Evolutionary conservation across 2,888 invertebrate genomes (phyloP).

Genomic region (Mesorhabditis sp.): DNA sequence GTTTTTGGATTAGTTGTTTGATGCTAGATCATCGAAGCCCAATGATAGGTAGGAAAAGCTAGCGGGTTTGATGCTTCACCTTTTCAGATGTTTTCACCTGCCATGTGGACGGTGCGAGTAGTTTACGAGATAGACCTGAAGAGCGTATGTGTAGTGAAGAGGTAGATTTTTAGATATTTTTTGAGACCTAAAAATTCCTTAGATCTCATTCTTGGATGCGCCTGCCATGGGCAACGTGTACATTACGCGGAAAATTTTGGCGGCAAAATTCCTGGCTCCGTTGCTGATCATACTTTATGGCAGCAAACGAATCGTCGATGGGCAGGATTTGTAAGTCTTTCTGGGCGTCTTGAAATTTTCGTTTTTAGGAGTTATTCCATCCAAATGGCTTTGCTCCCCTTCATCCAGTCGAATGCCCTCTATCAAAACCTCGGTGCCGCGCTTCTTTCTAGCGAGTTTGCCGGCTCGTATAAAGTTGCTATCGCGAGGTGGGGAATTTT

Average conservation of each 20-base stretch:
- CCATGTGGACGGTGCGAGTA: conserved; percentile 23
- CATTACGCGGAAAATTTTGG: conserved; percentile 46
- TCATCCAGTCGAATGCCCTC: conserved; percentile 37
- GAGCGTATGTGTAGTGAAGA: conserved; percentile 41
- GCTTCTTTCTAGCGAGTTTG: conserved; percentile 43
- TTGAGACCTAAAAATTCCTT: background rate
- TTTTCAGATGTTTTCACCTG: conserved; percentile 23
- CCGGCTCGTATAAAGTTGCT: conserved; percentile 18
- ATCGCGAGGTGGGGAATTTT: conserved; percentile 9
- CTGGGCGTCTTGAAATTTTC: background rate
- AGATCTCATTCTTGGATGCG: conserved; percentile 21
- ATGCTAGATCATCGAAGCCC: conserved; percentile 43
- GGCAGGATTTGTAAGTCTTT: conserved; percentile 25
- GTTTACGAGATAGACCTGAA: conserved; percentile 12
- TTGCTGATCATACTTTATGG: conserved; percentile 32
- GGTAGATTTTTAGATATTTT: conserved; percentile 9
- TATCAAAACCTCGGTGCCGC: conserved; percentile 45
- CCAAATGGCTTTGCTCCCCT: conserved; percentile 43
- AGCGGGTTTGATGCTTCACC: background rate
- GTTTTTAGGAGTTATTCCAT: conserved; percentile 25
- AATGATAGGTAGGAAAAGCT: conserved; percentile 35
- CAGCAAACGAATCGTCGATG: conserved; percentile 18
- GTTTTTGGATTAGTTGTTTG: conserved; percentile 49
- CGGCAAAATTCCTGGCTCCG: conserved; percentile 49
- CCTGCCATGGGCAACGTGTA: conserved; percentile 36